A percentile compares a stretch with the other conserved stretches of the same genome.
These are phyloP conservation scores for Heliocidaris erythrogramma DNA, from an alignment of 35 echinoderm and acorn worm species.

Conservation along the genomic window DNA sequence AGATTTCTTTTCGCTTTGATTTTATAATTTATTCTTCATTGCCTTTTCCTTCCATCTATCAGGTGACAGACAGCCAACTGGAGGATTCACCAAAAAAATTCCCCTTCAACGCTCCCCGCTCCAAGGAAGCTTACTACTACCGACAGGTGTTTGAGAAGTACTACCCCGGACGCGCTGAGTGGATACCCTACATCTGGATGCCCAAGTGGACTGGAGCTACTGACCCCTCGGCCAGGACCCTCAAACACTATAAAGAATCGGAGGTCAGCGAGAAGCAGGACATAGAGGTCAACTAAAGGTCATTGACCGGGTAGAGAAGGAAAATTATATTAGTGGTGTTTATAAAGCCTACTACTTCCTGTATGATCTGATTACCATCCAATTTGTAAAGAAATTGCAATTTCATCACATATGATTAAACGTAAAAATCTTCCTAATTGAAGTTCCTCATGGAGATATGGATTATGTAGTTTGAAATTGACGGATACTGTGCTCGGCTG, in stretches of 20 bases:
- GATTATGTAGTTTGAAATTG: too few species aligned
- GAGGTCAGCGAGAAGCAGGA: conserved; percentile 64
- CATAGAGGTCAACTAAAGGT: neutral
- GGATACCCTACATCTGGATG: conserved; percentile 98
- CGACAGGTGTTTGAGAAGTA: conserved; percentile 89
- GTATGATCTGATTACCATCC: too few species aligned
- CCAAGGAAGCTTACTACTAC: conserved; percentile 95
- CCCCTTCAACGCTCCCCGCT: conserved; percentile 88
- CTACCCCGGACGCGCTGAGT: conserved; percentile 74
- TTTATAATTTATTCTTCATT: too few species aligned
- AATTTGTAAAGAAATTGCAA: too few species aligned
- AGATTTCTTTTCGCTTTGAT: too few species aligned
- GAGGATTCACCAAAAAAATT: conserved; percentile 86
- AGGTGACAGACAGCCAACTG: conserved; percentile 81
- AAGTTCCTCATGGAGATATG: too few species aligned
- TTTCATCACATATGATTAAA: too few species aligned
- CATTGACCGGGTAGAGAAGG: neutral
- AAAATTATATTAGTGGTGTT: too few species aligned
- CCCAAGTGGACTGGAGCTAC: conserved; percentile 84
- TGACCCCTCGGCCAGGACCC: conserved; percentile 83
- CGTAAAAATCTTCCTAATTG: too few species aligned
- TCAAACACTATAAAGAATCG: conserved; percentile 89
- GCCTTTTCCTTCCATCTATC: neutral
- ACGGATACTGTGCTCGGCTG: too few species aligned
- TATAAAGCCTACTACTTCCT: too few species aligned